Base-by-base conservation (phyloP, 2,113 vertebrate species). In the Microcebus griseorufus region DNA sequence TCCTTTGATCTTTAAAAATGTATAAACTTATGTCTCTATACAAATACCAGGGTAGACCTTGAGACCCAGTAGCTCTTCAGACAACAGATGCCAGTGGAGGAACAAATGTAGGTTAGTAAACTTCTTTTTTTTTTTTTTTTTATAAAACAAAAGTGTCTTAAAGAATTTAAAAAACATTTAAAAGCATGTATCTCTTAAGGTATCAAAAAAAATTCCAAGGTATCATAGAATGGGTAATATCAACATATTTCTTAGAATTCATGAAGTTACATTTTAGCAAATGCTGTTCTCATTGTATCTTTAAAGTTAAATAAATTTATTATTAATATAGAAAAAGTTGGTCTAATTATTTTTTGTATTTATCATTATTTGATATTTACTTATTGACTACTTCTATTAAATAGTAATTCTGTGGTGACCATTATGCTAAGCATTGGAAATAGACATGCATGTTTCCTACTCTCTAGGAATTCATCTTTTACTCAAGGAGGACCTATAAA, bases 211-310 rank as follows among this genome's bases (percentile, higher is more conserved):
- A 88, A 87, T 62, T 37, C 25, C 6, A 37, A 75, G 18, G 14
- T 39, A 5, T 48, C 12, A 58, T 4, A 55, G 10, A 67, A 58
- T 27, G 90, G 42, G 16, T 23, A 27, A 67, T 65, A 5, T 0
- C 29, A 64, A 32, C 4, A 60, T 1, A 84, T 92, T 78, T 94
- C 29, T 96, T 88, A 37, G 37, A 94, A 84, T 70, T 83, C 32
- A 58, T 51, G 10, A 79, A 53, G 37, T 29, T 92, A 17, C 2
- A 79, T 84, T 88, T 92, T 39, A 67, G 37, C 1, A 48, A 91
- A 48, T 29, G 45, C 45, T 64, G 29, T 9, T 5, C 64, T 80
- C 34, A 73, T 73, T 48, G 16, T 48, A 79, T 20, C 39, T 17
- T 8, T 88, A 34, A 67, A 85, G 48, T 72, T 72, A 92, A 81